These are phyloP conservation scores for Chaetodon auriga DNA, from an alignment of 2,113 vertebrate genomes.

Conservation along the genomic window DNA sequence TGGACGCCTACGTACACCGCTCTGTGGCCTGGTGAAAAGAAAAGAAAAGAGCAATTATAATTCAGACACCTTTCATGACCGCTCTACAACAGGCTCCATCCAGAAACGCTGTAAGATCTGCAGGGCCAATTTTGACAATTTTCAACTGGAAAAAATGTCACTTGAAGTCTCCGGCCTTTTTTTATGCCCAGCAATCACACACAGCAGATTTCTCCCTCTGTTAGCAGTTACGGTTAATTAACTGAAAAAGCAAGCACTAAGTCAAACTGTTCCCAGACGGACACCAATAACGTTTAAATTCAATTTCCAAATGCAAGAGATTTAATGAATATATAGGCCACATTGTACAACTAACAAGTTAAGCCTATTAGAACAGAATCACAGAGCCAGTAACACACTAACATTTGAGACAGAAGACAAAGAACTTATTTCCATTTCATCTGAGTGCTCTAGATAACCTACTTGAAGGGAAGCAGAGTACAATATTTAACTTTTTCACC, in stretches of 20 bases:
- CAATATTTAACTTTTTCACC: constrained; percentile 46
- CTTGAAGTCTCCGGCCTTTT: too few relatives aligned
- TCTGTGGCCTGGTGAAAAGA: constrained; percentile 87
- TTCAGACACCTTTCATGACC: neutral
- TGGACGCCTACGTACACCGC: constrained; percentile 96
- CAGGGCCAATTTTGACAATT: neutral
- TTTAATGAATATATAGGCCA: neutral
- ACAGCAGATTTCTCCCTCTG: neutral
- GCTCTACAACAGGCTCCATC: neutral
- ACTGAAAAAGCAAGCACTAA: neutral
- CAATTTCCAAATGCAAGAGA: neutral
- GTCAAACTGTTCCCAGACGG: neutral
- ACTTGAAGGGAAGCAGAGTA: constrained; percentile 51
- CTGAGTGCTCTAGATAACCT: constrained; percentile 12
- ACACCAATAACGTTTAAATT: neutral
- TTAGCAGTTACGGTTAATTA: neutral
- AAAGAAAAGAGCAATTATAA: neutral
- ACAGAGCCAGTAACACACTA: neutral
- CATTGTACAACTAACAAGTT: neutral
- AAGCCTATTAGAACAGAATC: neutral
- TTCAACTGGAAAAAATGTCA: neutral
- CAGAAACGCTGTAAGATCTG: neutral
- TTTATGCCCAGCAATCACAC: neutral
- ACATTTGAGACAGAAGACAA: constrained; percentile 9
- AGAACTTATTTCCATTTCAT: constrained; percentile 28